Evolutionary conservation across 2,113 vertebrate genomes (phyloP), one percentile per base, ranked within the genome.

Genomic region (Ploceus nigricollis): DNA sequence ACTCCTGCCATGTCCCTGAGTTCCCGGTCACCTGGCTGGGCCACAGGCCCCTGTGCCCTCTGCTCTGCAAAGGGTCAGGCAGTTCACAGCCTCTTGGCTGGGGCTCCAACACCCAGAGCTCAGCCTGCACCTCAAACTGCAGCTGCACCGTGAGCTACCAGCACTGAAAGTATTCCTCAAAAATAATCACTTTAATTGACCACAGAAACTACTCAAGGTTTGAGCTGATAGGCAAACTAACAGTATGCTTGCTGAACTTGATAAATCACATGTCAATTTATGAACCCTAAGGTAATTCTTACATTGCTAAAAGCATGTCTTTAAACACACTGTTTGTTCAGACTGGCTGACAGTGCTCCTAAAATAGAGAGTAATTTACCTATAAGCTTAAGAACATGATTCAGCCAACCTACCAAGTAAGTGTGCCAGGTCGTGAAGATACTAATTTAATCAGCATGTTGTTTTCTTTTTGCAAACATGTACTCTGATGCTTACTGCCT

Each of bases 1-100:
- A 0, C 3, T 82, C n/a, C 42, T 33, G 11, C 17, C 0, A 0
- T 42, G 20, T 40, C 65, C 33, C 56, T 35, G 40, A 47, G 11
- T 39, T 11, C 7, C 15, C 0, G 0, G 19, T 33, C 37, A 33
- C 15, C 22, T 37, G 37, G 10, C 44, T 28, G 51, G 12, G 33
- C 10, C 25, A 33, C 51, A 37, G 27, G 8, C 8, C 27, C 27
- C 53, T 33, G 45, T 58, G 60, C n/a, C 24, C 23, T 39, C 3
- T 39, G 60, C 12, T 7, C 24, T 60, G 39, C n/a, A 60, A 23
- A 65, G 42, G 12, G 3, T 28, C 25, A 22, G 66, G 66, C 15
- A 28, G 6, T 3, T 73, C 39, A 53, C 1, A 1, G 28, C 11
- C 19, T 39, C 60, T 24, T 30, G 28, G 3, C 23, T 45, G 28